Conservation (phyloP, 2,113 vertebrate species). For the Numenius arquata region DNA sequence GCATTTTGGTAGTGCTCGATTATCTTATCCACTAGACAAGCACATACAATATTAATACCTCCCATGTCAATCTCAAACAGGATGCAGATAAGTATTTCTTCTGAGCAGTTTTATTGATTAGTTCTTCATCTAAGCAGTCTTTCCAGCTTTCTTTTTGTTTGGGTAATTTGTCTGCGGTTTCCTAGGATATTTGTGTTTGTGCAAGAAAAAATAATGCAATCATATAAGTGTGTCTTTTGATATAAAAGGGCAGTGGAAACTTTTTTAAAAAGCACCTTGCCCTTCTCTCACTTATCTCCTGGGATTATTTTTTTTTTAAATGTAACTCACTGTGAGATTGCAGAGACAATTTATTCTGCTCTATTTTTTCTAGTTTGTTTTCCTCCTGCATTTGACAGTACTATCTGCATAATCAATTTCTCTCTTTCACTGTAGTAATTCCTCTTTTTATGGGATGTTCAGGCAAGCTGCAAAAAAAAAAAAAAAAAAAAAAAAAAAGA, state of each 20-base stretch:
- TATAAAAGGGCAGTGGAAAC: neutral
- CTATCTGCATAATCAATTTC: conserved; percentile 50
- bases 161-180: neutral
- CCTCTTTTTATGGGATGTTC: conserved; percentile 34
- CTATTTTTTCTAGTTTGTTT: conserved; percentile 40
- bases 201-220: neutral
- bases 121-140: neutral
- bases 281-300: neutral
- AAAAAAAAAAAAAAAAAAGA: neutral
- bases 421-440: conserved; percentile 37
- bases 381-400: conserved; percentile 1
- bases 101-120: conserved; percentile 16
- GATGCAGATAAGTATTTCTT: conserved; percentile 26
- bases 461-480: neutral
- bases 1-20: conserved; percentile 39
- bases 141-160: neutral
- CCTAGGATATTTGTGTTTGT: neutral
- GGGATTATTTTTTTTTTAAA: neutral
- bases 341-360: conserved; percentile 43
- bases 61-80: neutral
- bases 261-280: neutral
- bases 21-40: conserved; percentile 26
- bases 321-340: neutral
- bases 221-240: neutral
- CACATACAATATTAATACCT: conserved; percentile 43